These are phyloP conservation scores for Marisa cornuarietis DNA, from an alignment of 1,140 invertebrate species.

Conservation along the genomic window DNA sequence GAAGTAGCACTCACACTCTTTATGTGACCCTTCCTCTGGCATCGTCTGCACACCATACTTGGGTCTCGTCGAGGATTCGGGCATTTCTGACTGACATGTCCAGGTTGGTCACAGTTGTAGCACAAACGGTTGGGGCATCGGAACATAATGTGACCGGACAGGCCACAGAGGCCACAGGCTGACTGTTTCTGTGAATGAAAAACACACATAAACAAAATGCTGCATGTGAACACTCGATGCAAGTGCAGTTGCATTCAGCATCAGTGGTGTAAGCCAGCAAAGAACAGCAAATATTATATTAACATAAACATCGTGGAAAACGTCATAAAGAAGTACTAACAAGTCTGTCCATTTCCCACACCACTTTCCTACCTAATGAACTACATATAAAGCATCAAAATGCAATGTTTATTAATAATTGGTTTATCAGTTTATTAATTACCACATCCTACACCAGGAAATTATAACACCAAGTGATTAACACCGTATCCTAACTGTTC, in stretches of 20 bases:
- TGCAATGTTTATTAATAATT: no score
- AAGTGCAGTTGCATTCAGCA: neutral
- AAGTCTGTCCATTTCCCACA: no score
- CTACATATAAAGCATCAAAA: no score
- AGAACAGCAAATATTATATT: neutral
- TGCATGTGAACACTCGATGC: neutral
- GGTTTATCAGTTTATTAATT: no score
- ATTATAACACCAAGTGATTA: no score
- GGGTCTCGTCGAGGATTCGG: neutral
- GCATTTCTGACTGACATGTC: constrained; percentile 2
- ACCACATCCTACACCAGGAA: no score
- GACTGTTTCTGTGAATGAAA: constrained; percentile 17
- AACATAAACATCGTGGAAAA: neutral
- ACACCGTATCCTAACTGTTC: no score
- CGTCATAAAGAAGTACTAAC: no score
- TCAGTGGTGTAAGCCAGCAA: neutral
- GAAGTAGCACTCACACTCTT: constrained; percentile 1
- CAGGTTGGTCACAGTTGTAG: constrained; percentile 26
- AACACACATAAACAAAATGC: neutral
- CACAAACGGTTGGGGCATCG: constrained; percentile 18
- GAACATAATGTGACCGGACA: neutral
- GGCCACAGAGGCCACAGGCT: constrained; percentile 16
- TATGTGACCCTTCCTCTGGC: constrained; percentile 12
- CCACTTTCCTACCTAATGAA: no score
- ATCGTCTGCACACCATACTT: constrained; percentile 1